Base-by-base conservation (phyloP, 2,888 invertebrate genomes). In the Noctuana brunneofusca region DNA sequence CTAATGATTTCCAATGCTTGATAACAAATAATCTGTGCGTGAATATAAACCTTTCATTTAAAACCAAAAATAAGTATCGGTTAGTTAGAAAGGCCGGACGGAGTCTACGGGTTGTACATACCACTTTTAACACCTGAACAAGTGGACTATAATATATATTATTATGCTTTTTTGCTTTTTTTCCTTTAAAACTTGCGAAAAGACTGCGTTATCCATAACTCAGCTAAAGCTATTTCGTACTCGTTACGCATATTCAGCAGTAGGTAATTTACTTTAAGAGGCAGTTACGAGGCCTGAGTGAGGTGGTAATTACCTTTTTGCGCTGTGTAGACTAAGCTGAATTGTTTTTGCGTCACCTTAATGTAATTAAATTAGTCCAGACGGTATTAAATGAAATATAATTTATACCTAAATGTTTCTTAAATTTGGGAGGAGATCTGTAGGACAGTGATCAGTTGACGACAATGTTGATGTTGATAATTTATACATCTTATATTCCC, bases 261-360 rank as follows among this genome's bases (percentile, higher is more conserved):
- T 84, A n/a, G n/a, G n/a, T n/a, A 87, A 87, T 87, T 86, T 84
- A 81, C 76, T 78, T 78, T 81, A 74, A 78, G 78, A 80, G 78
- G 75, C 78, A 78, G 79, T 83, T 80, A 81, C 76, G 73, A 70
- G 73, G 75, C 76, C 80, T 78, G 78, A 80, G 83, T 75, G 73
- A 84, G 82, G 80, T 80, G 81, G 83, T 83, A 87, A 87, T 87
- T 87, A 86, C 76, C 50, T 38, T 38, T 60, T 66, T 64, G 71
- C 73, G 71, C 74, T 75, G 76, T 78, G 78, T 80, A 78, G 24
- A 49, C 49, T 38, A 50, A 38, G 41, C 58, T 38, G 18, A 50
- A 58, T 48, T 58, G 58, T 49, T 58, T 49, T 49, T 58, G 48
- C 32, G 32, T 20, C 48, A 49, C 58, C 38, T 58, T 49, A 16